Conservation (phyloP, 2,888 invertebrate genomes). For the Idaea dimidiata region DNA sequence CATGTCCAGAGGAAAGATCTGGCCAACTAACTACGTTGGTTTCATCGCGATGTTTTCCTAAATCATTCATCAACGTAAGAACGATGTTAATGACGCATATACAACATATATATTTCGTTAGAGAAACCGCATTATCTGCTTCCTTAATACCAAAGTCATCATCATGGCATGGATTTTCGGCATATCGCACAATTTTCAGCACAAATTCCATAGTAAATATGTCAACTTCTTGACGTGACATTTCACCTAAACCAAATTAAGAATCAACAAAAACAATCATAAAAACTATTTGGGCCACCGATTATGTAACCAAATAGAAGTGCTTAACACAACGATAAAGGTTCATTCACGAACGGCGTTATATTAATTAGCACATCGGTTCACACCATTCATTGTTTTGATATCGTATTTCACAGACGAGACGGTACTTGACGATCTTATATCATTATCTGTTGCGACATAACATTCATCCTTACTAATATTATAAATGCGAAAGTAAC, state of each 20-base stretch:
- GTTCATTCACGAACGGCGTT: conserved; percentile 1
- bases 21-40: no score
- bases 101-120: no score
- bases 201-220: not conserved
- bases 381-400: conserved; percentile 21
- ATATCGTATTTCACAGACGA: conserved; percentile 27
- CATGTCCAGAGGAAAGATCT: no score
- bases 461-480: conserved; percentile 27
- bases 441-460: conserved; percentile 38
- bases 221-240: not conserved
- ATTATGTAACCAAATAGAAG: not conserved
- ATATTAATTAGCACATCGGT: conserved; percentile 11
- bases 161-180: no score
- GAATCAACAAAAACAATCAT: not conserved
- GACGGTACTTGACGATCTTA: conserved; percentile 19
- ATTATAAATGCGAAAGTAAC: no score
- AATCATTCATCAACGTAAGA: no score
- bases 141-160: no score
- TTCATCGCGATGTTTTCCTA: no score
- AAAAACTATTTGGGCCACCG: not conserved
- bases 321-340: not conserved
- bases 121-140: no score
- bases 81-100: no score
- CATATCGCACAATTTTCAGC: no score
- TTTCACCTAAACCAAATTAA: not conserved